These are phyloP conservation scores for Zoanthus solanderi DNA, from an alignment of 92 coral and sea anemone genomes.

Conservation along the genomic window DNA sequence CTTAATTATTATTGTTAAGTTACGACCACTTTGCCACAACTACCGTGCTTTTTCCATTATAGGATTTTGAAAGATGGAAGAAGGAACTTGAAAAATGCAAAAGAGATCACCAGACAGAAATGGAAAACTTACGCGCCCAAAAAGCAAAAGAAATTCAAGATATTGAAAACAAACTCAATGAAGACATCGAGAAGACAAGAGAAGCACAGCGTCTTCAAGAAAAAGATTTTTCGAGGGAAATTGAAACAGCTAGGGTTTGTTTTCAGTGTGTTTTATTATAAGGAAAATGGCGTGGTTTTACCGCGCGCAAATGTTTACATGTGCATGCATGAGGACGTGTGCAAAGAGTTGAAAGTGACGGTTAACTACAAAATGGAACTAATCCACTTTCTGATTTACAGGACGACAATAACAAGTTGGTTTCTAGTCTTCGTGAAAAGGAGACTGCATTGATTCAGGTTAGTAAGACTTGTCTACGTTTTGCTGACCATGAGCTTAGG, in stretches of 20 bases:
- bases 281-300: too few relatives aligned
- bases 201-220: slow-evolving; percentile 66
- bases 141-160: slow-evolving; percentile 70
- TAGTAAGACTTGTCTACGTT: not conserved
- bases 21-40: not conserved
- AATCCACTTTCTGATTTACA: not conserved
- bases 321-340: too few relatives aligned
- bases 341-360: not conserved
- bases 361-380: not conserved
- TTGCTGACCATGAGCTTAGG: too few relatives aligned
- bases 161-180: slow-evolving; percentile 69
- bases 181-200: slow-evolving; percentile 74
- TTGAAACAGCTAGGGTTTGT: slow-evolving; percentile 73
- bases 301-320: not conserved
- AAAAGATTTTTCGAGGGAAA: slow-evolving; percentile 68
- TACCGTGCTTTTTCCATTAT: not conserved
- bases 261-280: not conserved
- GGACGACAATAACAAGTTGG: not conserved
- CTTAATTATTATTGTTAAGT: too few relatives aligned
- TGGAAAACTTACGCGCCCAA: slow-evolving; percentile 61
- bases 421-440: slow-evolving; percentile 51
- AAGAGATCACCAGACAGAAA: slow-evolving; percentile 67
- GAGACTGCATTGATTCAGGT: slow-evolving; percentile 50
- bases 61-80: slow-evolving; percentile 79
- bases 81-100: slow-evolving; percentile 71